Conservation (phyloP, 2,797 vertebrate genomes). For the Hydrocynus forskahlii region DNA sequence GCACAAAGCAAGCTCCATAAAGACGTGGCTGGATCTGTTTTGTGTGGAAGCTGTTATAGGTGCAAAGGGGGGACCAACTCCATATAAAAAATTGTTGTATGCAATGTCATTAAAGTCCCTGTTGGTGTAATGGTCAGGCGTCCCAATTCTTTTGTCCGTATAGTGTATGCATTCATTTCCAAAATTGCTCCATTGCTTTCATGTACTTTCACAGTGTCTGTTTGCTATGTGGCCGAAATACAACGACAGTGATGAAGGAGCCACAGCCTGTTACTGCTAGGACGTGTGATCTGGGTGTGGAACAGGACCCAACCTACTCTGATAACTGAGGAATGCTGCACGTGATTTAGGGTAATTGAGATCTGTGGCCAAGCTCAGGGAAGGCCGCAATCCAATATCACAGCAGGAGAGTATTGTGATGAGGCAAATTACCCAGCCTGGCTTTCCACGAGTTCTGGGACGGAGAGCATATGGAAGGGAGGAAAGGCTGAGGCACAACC, state of each 20-base stretch:
- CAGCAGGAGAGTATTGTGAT: conserved; percentile 36
- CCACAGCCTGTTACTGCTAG: neutral
- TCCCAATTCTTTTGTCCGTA: no score
- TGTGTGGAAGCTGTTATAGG: no score
- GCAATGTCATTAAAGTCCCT: no score
- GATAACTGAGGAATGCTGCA: conserved; percentile 31
- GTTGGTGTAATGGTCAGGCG: no score
- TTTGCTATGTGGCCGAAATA: neutral
- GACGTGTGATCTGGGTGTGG: conserved; percentile 18
- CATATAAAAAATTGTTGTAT: no score
- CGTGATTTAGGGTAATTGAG: conserved; percentile 51
- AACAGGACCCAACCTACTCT: conserved; percentile 6
- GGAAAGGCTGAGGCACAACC: neutral
- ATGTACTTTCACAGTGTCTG: no score
- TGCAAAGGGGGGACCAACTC: no score
- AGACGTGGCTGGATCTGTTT: no score
- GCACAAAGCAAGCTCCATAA: no score
- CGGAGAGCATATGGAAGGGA: conserved; percentile 31
- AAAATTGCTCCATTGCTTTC: no score
- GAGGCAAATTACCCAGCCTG: conserved; percentile 44
- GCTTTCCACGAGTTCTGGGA: conserved; percentile 37
- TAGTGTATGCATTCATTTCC: no score
- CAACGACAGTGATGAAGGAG: conserved; percentile 20
- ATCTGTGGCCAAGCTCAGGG: conserved; percentile 41
- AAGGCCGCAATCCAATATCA: conserved; percentile 48